phyloP scores from a whole-genome alignment of 2,888 invertebrate genomes.

The Drosophila anomalipes region DNA sequence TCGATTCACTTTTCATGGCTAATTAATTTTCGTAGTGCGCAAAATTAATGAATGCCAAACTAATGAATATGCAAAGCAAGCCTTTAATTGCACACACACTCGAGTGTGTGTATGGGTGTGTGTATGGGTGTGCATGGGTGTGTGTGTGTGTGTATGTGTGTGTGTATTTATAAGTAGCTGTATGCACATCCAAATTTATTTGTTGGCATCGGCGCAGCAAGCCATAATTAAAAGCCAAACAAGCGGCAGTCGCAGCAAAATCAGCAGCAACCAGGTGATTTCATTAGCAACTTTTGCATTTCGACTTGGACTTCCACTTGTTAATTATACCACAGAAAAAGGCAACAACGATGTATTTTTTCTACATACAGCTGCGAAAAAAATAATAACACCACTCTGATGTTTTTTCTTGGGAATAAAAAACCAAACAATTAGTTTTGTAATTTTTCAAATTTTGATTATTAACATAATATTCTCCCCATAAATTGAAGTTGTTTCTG shows the following conservation, averaged over 20 bases:
- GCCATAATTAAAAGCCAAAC: conserved; percentile 78
- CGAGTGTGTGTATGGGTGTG: conserved; percentile 1
- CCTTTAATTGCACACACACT: conserved; percentile 38
- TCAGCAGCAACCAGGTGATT: conserved; percentile 57
- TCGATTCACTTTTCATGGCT: conserved; percentile 80
- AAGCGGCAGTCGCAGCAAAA: conserved; percentile 52
- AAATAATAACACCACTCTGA: not conserved
- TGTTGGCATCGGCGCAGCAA: conserved; percentile 70
- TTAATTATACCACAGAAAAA: conserved; percentile 59
- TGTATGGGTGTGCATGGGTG: too few relatives aligned
- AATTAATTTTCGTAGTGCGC: conserved; percentile 79
- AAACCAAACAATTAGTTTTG: not conserved
- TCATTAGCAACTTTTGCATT: conserved; percentile 61
- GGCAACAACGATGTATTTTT: not conserved
- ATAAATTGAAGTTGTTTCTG: not conserved
- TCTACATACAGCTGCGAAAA: not conserved
- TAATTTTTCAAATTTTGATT: not conserved
- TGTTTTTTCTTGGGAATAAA: not conserved
- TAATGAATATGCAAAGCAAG: conserved; percentile 73
- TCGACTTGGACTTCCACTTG: conserved; percentile 52
- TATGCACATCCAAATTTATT: conserved; percentile 69
- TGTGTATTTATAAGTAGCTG: conserved; percentile 35
- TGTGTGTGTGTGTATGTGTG: conserved; percentile 5
- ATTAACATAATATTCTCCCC: not conserved
- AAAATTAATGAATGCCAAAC: conserved; percentile 74